Conservation (phyloP, 2,113 vertebrate species). For the Bos taurus region ARS-UCD2.0 NC_037346.1:8000001-8000500, state of each 20-base stretch:
- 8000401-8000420: neutral
- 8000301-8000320: slow-evolving; percentile 46
- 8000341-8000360: slow-evolving; percentile 24
- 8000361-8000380: slow-evolving; percentile 33
- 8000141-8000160: slow-evolving; percentile 26
- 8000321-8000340: slow-evolving; percentile 30
- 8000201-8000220: slow-evolving; percentile 35
- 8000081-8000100: slow-evolving; percentile 34
- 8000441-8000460: neutral
- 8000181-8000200: slow-evolving; percentile 28
- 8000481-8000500: neutral
- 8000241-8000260: slow-evolving; percentile 32
- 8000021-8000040: slow-evolving; percentile 44
- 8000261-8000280: slow-evolving; percentile 64
- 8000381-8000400: neutral
- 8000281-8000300: slow-evolving; percentile 46
- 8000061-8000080: neutral
- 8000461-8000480: neutral
- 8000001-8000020: slow-evolving; percentile 38
- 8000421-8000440: neutral
- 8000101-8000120: slow-evolving; percentile 20
- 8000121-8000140: slow-evolving; percentile 44
- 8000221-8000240: slow-evolving; percentile 42
- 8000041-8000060: neutral
- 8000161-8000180: slow-evolving; percentile 30